Evolutionary conservation across 2,797 vertebrate genomes (phyloP).

Genomic region (Eremophila alpestris): DNA sequence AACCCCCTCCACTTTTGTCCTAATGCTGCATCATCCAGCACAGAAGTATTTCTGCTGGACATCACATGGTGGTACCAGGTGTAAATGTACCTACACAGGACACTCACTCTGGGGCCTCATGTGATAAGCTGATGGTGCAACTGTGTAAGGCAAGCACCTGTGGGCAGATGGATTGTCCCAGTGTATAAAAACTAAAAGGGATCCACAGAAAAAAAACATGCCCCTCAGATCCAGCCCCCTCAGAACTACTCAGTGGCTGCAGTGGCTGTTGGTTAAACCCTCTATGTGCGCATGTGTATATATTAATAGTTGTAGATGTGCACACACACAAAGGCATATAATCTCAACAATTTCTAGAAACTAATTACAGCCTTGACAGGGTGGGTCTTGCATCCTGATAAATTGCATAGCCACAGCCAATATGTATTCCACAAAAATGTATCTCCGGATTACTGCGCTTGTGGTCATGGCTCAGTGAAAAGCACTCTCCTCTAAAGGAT

Average conservation of each 20-base stretch:
- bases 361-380: slow-evolving; percentile 14
- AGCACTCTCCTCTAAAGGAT: neutral
- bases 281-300: neutral
- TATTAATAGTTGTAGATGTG: neutral
- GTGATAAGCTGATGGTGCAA: neutral
- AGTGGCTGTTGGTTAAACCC: neutral
- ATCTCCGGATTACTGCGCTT: neutral
- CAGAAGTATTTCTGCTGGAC: neutral
- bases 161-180: neutral
- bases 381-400: neutral
- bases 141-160: neutral
- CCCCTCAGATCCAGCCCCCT: neutral
- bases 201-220: neutral
- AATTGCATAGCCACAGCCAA: neutral
- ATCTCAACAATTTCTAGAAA: neutral
- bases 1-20: neutral
- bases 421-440: neutral
- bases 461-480: neutral
- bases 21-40: neutral
- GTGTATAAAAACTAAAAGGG: neutral
- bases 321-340: neutral
- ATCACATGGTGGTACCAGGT: neutral
- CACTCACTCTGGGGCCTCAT: neutral
- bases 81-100: neutral
- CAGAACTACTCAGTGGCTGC: neutral